phyloP scores from a whole-genome alignment of 2,113 vertebrate species.

The Hippocampus barbouri region DNA sequence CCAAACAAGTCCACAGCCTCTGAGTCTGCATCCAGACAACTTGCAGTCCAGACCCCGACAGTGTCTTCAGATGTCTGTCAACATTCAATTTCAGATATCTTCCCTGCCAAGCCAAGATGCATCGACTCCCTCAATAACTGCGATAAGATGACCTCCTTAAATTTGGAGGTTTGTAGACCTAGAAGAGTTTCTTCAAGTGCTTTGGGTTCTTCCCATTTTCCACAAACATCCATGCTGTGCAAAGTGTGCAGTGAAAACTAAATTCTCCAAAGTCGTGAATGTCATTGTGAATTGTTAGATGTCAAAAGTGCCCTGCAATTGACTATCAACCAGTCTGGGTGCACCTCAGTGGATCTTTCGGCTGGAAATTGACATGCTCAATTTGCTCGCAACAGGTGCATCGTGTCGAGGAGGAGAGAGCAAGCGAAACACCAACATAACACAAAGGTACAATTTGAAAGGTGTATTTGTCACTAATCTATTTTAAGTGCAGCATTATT shows the following conservation, averaged over 20 bases:
- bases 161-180: neutral
- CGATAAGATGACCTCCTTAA: neutral
- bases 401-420: slow-evolving; percentile 64
- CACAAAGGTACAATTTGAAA: slow-evolving; percentile 55
- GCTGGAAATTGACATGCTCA: neutral
- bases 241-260: no score
- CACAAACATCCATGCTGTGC: no score
- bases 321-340: neutral
- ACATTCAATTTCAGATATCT: neutral
- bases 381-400: slow-evolving; percentile 52
- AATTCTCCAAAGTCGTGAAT: no score
- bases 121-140: neutral
- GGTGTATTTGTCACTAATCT: slow-evolving; percentile 1
- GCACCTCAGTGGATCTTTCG: neutral
- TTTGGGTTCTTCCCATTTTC: no score
- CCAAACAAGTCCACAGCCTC: neutral
- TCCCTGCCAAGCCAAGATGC: neutral
- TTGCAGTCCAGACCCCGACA: slow-evolving; percentile 3
- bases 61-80: neutral
- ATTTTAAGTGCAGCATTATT: neutral
- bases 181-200: neutral
- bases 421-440: slow-evolving; percentile 13
- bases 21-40: neutral
- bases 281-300: no score
- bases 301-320: neutral